Evolutionary conservation across 2,797 vertebrate genomes (phyloP), one percentile per base, ranked within the genome.

Genomic region (Synaphobranchus kaupii): DNA sequence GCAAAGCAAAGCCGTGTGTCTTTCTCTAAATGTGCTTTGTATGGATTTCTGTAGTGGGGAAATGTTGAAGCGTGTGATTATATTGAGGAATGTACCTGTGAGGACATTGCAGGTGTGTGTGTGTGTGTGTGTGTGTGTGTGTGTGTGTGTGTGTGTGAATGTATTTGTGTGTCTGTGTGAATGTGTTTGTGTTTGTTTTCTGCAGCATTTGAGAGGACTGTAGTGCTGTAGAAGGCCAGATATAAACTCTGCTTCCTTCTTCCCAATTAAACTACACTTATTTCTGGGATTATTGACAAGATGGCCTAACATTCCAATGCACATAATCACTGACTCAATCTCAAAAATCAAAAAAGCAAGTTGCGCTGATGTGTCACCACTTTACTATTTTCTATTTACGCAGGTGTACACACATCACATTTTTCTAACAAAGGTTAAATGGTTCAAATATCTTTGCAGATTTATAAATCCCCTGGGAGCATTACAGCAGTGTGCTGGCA

Each of bases 61-160:
- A 39, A 15, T 56, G 48, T 83, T 28, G 9, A 10, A 25, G 5
- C 12, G 44, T 10, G 44, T 25, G 47, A n/a, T 2, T 47, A 22
- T 12, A 13, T 12, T 17, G 8, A 60, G 44, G 10, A 47, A 39
- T 52, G 63, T 84, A 48, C 6, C 9, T 9, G 7, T n/a, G 44
- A n/a, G 47, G 8, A 50, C 25, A 54, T 2, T 54, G 25, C 1
- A 52, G 52, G 17, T 76, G 83, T 84, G 73, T 78, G 52, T 76
- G 28, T 86, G 50, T 85, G 48, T 73, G 48, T 76, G 88, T 54
- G 66, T 20, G 39, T 48, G 73, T 47, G 60, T 22, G 20, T 82
- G 44, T 28, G 34, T 10, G 39, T 44, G 71, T 82, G 56, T 88
- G 84, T 85, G 28, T 39, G 52, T 54, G 47, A n/a, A n/a, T n/a